Evolutionary conservation across 2,797 vertebrate species (phyloP).

Genomic region (Sternotherus odoratus): DNA sequence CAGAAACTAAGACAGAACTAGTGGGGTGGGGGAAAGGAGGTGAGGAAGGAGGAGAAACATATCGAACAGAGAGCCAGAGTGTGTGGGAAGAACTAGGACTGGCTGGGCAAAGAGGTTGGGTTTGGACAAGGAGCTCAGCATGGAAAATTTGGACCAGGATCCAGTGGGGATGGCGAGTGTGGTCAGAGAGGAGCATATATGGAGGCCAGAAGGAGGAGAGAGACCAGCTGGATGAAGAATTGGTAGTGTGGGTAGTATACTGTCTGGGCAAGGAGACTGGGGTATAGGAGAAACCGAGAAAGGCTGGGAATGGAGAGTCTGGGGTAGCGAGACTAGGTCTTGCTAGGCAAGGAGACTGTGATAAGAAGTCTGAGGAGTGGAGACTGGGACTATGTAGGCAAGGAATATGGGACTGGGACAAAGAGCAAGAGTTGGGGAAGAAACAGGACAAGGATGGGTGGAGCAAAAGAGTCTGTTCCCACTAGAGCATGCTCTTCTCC

Average conservation of each 20-base stretch:
- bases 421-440: background rate
- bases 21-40: background rate
- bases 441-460: fast-evolving
- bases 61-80: background rate
- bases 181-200: too few relatives aligned
- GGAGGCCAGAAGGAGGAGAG: background rate
- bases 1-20: background rate
- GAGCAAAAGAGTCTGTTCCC: background rate
- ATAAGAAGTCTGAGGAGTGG: too few relatives aligned
- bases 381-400: background rate
- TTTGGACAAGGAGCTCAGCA: background rate
- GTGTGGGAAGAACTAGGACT: background rate
- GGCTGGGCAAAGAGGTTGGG: background rate
- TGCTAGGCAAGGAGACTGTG: background rate
- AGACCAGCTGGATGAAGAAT: background rate
- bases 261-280: background rate
- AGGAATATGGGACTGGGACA: background rate
- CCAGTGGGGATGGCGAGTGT: background rate
- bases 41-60: background rate
- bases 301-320: background rate
- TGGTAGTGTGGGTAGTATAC: background rate
- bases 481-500: background rate
- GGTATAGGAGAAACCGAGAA: too few relatives aligned
- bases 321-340: background rate
- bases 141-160: background rate